Percentiles rank a stretch among this genome's conserved stretches.
Evolutionary conservation across 1,140 invertebrate species (phyloP).

Genomic region (Drosophila trapezifrons): DNA sequence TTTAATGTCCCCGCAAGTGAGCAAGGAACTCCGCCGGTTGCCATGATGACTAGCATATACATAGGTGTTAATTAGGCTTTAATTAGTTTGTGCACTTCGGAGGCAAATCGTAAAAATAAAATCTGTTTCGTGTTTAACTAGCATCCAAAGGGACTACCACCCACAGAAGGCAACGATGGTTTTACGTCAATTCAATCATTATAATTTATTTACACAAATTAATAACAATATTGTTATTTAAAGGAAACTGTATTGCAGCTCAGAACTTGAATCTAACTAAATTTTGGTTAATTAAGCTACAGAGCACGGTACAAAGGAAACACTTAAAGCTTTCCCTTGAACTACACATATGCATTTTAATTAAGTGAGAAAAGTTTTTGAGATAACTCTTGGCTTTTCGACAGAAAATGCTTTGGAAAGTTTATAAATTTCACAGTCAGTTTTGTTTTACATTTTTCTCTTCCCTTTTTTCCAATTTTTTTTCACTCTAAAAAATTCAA

Average conservation of each 20-base stretch:
- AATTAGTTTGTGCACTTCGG: constrained; percentile 66
- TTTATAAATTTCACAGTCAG: background rate
- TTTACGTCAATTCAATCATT: constrained; percentile 6
- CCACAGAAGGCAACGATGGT: background rate
- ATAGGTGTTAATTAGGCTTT: constrained; percentile 56
- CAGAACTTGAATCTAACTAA: background rate
- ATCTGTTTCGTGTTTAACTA: constrained; percentile 35
- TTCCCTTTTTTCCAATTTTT: background rate
- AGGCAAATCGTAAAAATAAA: constrained; percentile 45
- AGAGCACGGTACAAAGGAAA: background rate
- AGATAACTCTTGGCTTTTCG: background rate
- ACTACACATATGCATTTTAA: background rate
- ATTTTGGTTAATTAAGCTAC: constrained; percentile 6
- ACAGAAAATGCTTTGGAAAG: background rate
- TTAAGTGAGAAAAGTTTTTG: background rate
- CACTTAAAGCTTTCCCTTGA: background rate
- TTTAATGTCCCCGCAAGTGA: constrained; percentile 21
- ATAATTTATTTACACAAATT: constrained; percentile 5
- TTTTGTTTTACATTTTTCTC: background rate
- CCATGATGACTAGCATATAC: constrained; percentile 11
- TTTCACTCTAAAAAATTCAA: background rate
- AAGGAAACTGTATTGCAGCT: no score
- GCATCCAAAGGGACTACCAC: background rate
- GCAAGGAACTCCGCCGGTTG: constrained; percentile 3
- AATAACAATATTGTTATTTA: background rate